phyloP scores from a whole-genome alignment of 1,140 invertebrate species.

The Orussus abietinus region DNA sequence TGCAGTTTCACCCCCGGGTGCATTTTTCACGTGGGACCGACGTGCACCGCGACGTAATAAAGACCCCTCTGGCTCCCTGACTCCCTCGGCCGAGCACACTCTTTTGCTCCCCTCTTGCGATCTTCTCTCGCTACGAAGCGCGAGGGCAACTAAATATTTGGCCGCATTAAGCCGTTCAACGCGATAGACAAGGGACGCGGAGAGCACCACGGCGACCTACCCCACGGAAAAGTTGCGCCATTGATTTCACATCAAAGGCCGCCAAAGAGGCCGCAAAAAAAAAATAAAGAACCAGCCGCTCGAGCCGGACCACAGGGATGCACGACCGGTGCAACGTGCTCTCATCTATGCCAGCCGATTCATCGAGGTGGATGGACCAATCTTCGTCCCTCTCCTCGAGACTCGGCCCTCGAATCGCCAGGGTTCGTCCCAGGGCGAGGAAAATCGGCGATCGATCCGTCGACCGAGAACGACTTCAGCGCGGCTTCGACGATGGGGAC shows the following conservation, averaged over 20 bases:
- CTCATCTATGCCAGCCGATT: conserved; percentile 28
- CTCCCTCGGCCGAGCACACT: no score
- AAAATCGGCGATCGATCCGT: no score
- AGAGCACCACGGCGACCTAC: conserved; percentile 38
- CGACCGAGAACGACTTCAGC: no score
- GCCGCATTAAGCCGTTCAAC: not conserved
- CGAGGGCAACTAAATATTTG: not conserved
- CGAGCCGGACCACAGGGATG: conserved; percentile 44
- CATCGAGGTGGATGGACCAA: no score
- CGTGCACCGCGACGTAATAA: conserved; percentile 16
- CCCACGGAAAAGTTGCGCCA: conserved; percentile 45
- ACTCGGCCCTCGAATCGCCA: no score
- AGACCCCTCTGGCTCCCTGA: no score
- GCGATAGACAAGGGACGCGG: conserved; percentile 21
- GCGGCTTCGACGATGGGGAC: no score
- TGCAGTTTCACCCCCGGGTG: no score
- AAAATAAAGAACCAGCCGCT: conserved; percentile 48
- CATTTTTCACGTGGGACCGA: conserved; percentile 26
- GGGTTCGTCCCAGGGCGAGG: no score
- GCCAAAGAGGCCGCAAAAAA: conserved; percentile 52
- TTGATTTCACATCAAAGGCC: conserved; percentile 55
- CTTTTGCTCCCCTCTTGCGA: no score
- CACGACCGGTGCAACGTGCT: conserved; percentile 44
- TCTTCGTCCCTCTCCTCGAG: no score
- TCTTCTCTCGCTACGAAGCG: no score